Conservation (phyloP, 2,797 vertebrate species). For the Synaphobranchus kaupii region DNA sequence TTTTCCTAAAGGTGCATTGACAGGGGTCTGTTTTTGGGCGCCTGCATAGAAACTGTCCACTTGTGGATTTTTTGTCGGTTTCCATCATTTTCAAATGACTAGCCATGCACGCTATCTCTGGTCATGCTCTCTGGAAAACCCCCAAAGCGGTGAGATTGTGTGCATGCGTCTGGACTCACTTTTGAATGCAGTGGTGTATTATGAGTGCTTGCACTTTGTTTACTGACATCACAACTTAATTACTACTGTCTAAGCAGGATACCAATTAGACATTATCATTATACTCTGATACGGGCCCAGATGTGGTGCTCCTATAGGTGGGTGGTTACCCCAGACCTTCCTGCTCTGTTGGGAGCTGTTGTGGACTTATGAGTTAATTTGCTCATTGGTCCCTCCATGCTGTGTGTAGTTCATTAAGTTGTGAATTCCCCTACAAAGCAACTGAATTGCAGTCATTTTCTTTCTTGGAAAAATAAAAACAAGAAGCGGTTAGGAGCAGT, state of each 20-base stretch:
- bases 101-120: not conserved
- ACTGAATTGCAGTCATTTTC: constrained; percentile 10
- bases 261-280: not conserved
- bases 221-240: not conserved
- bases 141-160: not conserved
- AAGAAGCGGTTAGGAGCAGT: not conserved
- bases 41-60: not conserved
- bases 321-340: not conserved
- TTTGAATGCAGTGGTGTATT: not conserved
- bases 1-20: not conserved
- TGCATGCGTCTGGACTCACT: not conserved
- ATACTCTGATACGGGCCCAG: not conserved
- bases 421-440: constrained; percentile 15
- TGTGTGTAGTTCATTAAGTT: not conserved
- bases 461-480: constrained; percentile 1
- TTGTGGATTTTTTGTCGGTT: not conserved
- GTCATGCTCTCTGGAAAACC: not conserved
- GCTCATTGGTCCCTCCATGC: not conserved
- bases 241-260: not conserved
- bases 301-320: not conserved
- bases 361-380: not conserved
- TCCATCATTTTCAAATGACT: not conserved
- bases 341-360: not conserved
- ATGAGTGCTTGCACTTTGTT: not conserved
- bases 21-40: not conserved